These are phyloP conservation scores for Neomorphus geoffroyi DNA, from an alignment of 2,797 vertebrate genomes.

Conservation along the genomic window DNA sequence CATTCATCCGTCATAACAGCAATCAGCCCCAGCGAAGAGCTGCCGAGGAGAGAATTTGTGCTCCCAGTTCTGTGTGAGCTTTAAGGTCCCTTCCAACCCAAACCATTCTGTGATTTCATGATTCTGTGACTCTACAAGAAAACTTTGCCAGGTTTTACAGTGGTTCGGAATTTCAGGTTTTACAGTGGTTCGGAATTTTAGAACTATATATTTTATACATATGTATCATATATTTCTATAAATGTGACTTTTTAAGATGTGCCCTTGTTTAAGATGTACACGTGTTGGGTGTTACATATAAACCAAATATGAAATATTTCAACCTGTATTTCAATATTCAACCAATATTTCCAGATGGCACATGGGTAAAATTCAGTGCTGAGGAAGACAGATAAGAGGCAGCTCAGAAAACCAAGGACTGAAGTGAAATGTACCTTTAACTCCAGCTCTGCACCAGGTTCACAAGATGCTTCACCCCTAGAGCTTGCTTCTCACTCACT, in stretches of 20 bases:
- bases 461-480: background rate
- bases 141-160: background rate
- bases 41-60: background rate
- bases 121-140: background rate
- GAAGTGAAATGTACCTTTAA: background rate
- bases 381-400: background rate
- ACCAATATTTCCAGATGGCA: background rate
- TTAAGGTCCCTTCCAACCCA: too few species aligned
- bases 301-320: background rate
- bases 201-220: background rate
- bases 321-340: too few species aligned
- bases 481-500: fast-evolving
- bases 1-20: fast-evolving
- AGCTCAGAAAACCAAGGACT: background rate
- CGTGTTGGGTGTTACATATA: background rate
- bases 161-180: background rate
- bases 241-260: slow-evolving; percentile 5
- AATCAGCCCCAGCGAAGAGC: background rate
- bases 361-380: background rate
- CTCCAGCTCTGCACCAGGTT: background rate
- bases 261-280: background rate
- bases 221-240: background rate
- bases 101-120: too few species aligned
- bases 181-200: background rate
- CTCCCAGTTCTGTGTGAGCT: fast-evolving